phyloP scores from a whole-genome alignment of 2,797 vertebrate species.

The Bucorvus abyssinicus region DNA sequence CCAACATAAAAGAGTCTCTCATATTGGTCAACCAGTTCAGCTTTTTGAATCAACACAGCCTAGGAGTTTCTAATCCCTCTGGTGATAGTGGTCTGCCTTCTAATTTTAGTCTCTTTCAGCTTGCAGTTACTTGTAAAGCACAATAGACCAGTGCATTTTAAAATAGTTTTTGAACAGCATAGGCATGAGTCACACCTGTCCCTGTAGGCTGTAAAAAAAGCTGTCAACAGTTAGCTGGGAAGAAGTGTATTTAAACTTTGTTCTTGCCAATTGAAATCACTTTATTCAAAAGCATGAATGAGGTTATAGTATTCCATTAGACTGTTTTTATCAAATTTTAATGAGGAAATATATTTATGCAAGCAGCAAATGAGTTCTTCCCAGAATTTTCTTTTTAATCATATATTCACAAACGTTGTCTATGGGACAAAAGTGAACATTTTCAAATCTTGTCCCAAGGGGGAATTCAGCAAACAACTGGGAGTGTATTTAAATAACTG shows the following conservation, averaged over 20 bases:
- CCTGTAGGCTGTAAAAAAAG: conserved; percentile 27
- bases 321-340: conserved; percentile 48
- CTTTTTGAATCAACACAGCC: not conserved
- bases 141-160: conserved; percentile 45
- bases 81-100: conserved; percentile 46
- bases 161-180: conserved; percentile 18
- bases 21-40: not conserved
- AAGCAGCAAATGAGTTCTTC: conserved; percentile 32
- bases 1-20: not conserved
- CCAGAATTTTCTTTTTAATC: conserved; percentile 23
- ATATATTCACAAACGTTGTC: conserved; percentile 8
- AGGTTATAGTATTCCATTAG: conserved; percentile 51
- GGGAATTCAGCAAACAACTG: not conserved
- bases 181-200: conserved; percentile 60
- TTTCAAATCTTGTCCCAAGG: not conserved
- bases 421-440: not conserved
- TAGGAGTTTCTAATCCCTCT: conserved; percentile 36
- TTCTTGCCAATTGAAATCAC: conserved; percentile 42
- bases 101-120: conserved; percentile 49
- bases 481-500: not conserved
- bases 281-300: conserved; percentile 58
- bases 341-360: conserved; percentile 36
- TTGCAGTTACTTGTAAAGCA: conserved; percentile 28
- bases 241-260: conserved; percentile 59
- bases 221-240: conserved; percentile 25